Percentiles rank a stretch among this genome's conserved stretches.
These are phyloP conservation scores for Zaprionus africanus DNA, from an alignment of 1,140 invertebrate genomes.

Conservation along the genomic window DNA sequence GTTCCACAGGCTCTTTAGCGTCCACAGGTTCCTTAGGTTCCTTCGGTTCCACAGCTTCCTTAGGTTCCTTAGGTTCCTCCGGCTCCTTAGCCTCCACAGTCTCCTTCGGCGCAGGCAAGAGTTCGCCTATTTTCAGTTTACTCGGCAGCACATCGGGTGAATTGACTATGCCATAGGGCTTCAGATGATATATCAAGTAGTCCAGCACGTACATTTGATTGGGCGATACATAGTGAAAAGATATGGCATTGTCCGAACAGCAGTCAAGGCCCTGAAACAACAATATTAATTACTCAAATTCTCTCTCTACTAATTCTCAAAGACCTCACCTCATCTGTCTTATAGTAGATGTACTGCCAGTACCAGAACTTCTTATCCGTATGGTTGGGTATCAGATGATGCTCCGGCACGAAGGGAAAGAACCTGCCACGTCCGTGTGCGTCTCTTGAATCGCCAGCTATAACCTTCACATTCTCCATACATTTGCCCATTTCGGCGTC, in stretches of 20 bases:
- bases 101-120: slow-evolving; percentile 48
- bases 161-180: slow-evolving; percentile 92
- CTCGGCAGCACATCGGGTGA: slow-evolving; percentile 62
- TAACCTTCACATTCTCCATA: slow-evolving; percentile 91
- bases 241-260: slow-evolving; percentile 98
- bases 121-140: slow-evolving; percentile 66
- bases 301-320: too few species aligned
- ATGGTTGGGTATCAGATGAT: too few species aligned
- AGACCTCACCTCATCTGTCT: too few species aligned
- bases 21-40: too few species aligned
- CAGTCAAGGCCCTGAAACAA: slow-evolving; percentile 93
- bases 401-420: slow-evolving; percentile 88
- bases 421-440: slow-evolving; percentile 93
- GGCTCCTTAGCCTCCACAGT: background rate
- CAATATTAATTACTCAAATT: slow-evolving; percentile 73
- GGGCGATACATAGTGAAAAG: slow-evolving; percentile 95
- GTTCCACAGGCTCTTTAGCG: too few species aligned
- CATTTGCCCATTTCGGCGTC: slow-evolving; percentile 89
- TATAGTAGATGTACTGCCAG: too few species aligned
- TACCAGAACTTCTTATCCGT: too few species aligned
- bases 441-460: slow-evolving; percentile 94
- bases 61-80: background rate
- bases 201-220: slow-evolving; percentile 97
- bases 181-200: slow-evolving; percentile 97
- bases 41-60: background rate